Base-by-base conservation (phyloP, 2,113 vertebrate species). In the Girardinichthys multiradiatus region DNA sequence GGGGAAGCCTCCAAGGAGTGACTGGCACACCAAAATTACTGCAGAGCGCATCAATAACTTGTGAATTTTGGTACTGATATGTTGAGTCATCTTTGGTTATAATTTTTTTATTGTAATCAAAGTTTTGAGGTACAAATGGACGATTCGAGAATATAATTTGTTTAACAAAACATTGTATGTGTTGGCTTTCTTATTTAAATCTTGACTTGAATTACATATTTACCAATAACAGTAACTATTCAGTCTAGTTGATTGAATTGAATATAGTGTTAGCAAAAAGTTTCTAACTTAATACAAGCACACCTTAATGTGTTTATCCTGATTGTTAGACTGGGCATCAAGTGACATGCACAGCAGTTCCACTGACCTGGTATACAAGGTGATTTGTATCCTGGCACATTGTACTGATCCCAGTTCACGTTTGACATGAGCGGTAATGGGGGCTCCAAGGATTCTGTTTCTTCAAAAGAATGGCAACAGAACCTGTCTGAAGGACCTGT, bases 391-490 rank as follows among this genome's bases (percentile, higher is more conserved):
- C 0, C 67, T 14, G 30, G 9, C 11, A 31, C 19, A 68, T 11
- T 14, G 0, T 15, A 5, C 12, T n/a, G 26, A 33, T 4, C 2
- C 6, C 2, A 24, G 63, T 58, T 66, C 0, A 15, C 1, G 29
- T 85, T 75, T 0, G 93, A 92, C 11, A 60, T 28, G 12, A 95
- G 93, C 0, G 93, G 24, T 1, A 73, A 33, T 1, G 93, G 93
- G 9, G 24, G 26, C 17, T 95, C 94, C 59, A 94, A 66, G 45
- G 60, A 69, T 9, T 86, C 80, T 9, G 61, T 21, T 30, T 84
- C 72, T 14, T 77, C 77, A 7, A 72, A 1, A 17, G 60, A 76
- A 42, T 6, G 19, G 15, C 48, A 17, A 4, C 42, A 31, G 21
- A 14, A 14, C 51, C 28, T 13, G 68, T 59, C 13, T 27, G 76